phyloP scores from a whole-genome alignment of 1,140 invertebrate species.

The Bicyclus anynana region DNA sequence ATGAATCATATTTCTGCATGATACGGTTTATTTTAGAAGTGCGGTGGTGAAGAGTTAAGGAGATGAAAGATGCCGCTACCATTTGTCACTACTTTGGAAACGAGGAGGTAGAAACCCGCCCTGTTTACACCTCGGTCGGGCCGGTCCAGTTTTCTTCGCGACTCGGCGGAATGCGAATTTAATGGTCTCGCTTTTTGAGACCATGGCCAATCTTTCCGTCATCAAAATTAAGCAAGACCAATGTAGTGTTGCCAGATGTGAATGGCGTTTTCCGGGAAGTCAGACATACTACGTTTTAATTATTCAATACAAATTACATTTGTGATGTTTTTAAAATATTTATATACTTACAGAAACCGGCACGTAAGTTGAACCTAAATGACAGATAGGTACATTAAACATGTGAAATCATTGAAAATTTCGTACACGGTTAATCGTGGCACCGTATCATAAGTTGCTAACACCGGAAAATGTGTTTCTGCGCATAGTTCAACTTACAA shows the following conservation, averaged over 20 bases:
- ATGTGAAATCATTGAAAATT: too few species aligned
- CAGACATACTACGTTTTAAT: too few species aligned
- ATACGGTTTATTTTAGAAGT: slow-evolving; percentile 37
- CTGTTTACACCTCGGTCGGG: slow-evolving; percentile 54
- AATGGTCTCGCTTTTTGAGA: slow-evolving; percentile 59
- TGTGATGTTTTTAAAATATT: too few species aligned
- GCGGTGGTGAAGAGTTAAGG: slow-evolving; percentile 26
- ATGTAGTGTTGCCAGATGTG: not conserved
- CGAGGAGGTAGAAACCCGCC: slow-evolving; percentile 61
- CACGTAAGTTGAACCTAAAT: too few species aligned
- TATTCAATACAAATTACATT: too few species aligned
- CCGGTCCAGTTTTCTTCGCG: slow-evolving; percentile 33
- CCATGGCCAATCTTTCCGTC: slow-evolving; percentile 63
- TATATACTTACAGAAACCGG: too few species aligned
- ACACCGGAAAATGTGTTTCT: too few species aligned
- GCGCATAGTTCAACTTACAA: too few species aligned
- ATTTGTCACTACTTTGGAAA: slow-evolving; percentile 71
- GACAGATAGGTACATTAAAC: too few species aligned
- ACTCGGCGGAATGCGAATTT: slow-evolving; percentile 52
- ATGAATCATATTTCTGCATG: slow-evolving; percentile 8
- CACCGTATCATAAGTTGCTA: too few species aligned
- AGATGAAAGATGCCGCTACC: slow-evolving; percentile 70
- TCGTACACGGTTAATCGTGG: too few species aligned
- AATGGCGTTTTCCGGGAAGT: not conserved
- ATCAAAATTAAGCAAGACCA: slow-evolving; percentile 51